phyloP scores from a whole-genome alignment of 1,140 invertebrate genomes.

The Ctenoplectra terminalis region DNA sequence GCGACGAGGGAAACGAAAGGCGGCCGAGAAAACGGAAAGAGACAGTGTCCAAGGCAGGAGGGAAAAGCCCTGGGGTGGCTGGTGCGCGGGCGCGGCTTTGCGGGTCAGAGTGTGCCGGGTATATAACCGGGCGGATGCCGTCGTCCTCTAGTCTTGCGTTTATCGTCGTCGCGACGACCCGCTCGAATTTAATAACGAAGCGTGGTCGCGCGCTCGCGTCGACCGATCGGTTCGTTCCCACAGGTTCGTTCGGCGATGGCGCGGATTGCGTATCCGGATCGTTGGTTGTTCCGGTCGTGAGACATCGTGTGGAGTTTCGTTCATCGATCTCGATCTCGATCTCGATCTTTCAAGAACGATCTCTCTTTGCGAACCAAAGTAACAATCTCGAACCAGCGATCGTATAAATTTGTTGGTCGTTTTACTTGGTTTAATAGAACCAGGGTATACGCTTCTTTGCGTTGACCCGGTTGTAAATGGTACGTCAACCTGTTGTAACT shows the following conservation, averaged over 20 bases:
- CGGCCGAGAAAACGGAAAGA: conserved; percentile 52
- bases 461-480: too few relatives aligned
- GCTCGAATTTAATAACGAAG: conserved; percentile 43
- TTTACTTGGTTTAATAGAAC: neutral
- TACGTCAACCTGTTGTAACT: conserved; percentile 23
- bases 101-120: conserved; percentile 81
- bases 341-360: too few relatives aligned
- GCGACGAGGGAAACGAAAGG: conserved; percentile 37
- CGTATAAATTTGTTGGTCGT: neutral
- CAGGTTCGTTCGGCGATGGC: neutral
- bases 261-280: conserved; percentile 8
- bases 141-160: conserved; percentile 80
- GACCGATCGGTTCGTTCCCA: neutral
- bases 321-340: neutral
- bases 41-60: conserved; percentile 49
- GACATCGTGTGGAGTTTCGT: too few relatives aligned
- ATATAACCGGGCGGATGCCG: conserved; percentile 82
- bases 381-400: neutral
- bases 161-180: conserved; percentile 73
- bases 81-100: conserved; percentile 80
- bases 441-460: too few relatives aligned
- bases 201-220: conserved; percentile 34
- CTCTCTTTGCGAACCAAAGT: too few relatives aligned
- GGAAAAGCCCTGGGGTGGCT: conserved; percentile 68
- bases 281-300: neutral